Percentiles rank a stretch among this genome's conserved stretches.
These are phyloP conservation scores for Albula goreensis DNA, from an alignment of 2,113 vertebrate species.

Conservation along the genomic window DNA sequence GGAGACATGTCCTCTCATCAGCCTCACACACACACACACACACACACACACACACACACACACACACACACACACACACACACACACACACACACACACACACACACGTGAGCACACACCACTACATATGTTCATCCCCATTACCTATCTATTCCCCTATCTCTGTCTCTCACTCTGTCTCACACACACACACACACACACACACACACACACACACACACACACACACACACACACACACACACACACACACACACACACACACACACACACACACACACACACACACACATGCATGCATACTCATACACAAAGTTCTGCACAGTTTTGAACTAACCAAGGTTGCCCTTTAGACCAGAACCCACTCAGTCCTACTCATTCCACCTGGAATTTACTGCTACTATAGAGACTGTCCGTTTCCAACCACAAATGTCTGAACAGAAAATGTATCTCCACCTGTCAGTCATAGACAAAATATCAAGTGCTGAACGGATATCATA, in stretches of 20 bases:
- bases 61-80: not conserved
- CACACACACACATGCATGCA: not conserved
- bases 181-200: too few relatives aligned
- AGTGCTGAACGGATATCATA: too few relatives aligned
- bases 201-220: too few relatives aligned
- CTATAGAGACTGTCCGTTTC: not conserved
- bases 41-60: not conserved
- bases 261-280: constrained; percentile 13
- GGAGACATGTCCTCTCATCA: not conserved
- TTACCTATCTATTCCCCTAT: not conserved
- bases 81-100: not conserved
- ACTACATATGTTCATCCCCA: too few relatives aligned
- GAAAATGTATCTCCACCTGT: too few relatives aligned
- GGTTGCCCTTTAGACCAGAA: not conserved
- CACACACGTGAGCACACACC: constrained; percentile 12
- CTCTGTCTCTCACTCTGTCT: not conserved
- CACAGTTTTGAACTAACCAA: not conserved
- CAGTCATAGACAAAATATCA: too few relatives aligned
- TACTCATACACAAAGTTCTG: too few relatives aligned
- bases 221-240: constrained; percentile 12
- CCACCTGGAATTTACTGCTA: not conserved
- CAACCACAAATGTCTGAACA: not conserved
- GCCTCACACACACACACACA: not conserved
- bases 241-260: not conserved
- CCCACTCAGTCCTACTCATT: not conserved